phyloP scores from a whole-genome alignment of 2,797 vertebrate species.

The Champsocephalus gunnari region DNA sequence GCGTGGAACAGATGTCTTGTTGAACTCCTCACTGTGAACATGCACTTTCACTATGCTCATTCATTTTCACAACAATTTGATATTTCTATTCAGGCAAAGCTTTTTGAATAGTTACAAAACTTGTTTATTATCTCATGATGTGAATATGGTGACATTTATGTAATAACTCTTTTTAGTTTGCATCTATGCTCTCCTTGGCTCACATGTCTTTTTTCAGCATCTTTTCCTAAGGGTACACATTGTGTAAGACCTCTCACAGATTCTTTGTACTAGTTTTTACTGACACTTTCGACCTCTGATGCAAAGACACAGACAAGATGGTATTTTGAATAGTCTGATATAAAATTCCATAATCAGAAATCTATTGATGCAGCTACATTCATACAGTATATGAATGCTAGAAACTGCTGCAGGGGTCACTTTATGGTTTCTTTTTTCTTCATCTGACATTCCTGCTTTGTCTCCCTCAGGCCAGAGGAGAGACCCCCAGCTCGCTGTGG shows the following conservation, averaged over 20 bases:
- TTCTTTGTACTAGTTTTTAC: not conserved
- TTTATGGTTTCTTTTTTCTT: conserved; percentile 5
- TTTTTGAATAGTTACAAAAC: conserved; percentile 22
- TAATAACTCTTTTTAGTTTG: not conserved
- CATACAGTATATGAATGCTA: conserved; percentile 5
- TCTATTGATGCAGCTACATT: conserved; percentile 10
- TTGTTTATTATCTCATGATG: not conserved
- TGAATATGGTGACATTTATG: not conserved
- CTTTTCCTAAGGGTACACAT: conserved; percentile 12
- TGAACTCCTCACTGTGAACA: conserved; percentile 27
- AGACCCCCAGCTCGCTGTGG: conserved; percentile 93
- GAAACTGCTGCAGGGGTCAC: conserved; percentile 16
- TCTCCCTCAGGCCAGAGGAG: conserved; percentile 90
- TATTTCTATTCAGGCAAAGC: conserved; percentile 11
- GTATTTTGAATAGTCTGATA: conserved; percentile 9
- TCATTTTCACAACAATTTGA: conserved; percentile 50
- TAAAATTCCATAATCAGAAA: conserved; percentile 20
- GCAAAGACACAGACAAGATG: conserved; percentile 4
- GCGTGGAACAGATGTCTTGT: conserved; percentile 30
- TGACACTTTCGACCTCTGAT: not conserved
- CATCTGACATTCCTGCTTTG: conserved; percentile 27
- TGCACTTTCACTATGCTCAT: conserved; percentile 40
- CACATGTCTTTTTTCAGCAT: conserved; percentile 7
- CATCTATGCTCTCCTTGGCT: not conserved
- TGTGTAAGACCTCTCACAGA: not conserved